Percentiles rank a stretch among this genome's conserved stretches.
Evolutionary conservation across 2,113 vertebrate species (phyloP).

Genomic region (Spermophilus dauricus): DNA sequence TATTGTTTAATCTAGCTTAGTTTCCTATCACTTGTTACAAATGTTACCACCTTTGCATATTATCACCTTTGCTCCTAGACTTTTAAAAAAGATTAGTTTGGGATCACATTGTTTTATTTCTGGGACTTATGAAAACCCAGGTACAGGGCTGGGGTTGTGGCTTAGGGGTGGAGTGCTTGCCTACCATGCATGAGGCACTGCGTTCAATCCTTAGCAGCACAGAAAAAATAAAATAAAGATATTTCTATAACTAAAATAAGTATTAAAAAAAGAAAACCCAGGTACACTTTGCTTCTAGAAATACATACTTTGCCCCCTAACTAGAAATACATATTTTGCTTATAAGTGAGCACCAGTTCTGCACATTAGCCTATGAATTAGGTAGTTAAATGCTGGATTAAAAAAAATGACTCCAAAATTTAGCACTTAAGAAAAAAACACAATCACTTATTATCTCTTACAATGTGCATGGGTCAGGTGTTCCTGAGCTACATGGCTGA

Average conservation of each 20-base stretch:
- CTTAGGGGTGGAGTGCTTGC: too few species aligned
- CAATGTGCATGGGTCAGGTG: too few species aligned
- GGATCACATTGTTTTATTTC: not conserved
- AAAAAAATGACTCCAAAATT: not conserved
- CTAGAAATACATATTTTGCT: not conserved
- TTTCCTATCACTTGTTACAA: not conserved
- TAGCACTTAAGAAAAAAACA: not conserved
- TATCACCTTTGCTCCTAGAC: not conserved
- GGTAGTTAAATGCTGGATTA: not conserved
- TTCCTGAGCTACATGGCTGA: not conserved
- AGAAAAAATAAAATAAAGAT: too few species aligned
- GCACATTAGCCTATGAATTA: not conserved
- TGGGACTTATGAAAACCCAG: not conserved
- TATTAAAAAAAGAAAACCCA: too few species aligned
- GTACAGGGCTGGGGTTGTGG: too few species aligned
- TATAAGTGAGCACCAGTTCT: not conserved
- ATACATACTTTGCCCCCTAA: not conserved
- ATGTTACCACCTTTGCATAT: not conserved
- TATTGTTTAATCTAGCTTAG: not conserved
- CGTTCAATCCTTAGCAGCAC: too few species aligned
- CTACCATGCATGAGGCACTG: too few species aligned
- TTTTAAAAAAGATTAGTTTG: not conserved
- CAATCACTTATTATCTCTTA: not conserved
- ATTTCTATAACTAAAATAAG: too few species aligned
- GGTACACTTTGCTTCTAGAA: not conserved